phyloP scores from a whole-genome alignment of 23 tunicate species.

The Phallusia fumigata region DNA sequence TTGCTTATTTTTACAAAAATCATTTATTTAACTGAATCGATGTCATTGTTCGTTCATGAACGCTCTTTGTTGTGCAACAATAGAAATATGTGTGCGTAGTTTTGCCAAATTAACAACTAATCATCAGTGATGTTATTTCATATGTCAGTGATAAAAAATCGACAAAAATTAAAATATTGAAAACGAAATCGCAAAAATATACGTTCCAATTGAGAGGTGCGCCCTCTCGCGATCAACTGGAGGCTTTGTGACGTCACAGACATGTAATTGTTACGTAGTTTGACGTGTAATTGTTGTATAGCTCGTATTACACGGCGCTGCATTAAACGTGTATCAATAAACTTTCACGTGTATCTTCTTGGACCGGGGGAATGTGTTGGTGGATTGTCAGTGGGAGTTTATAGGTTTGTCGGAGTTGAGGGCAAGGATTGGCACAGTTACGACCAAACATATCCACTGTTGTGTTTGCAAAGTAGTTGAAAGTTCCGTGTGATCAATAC shows the following conservation, averaged over 20 bases:
- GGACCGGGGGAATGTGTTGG: background rate
- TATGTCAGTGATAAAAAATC: background rate
- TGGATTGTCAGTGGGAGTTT: no score
- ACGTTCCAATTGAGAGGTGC: background rate
- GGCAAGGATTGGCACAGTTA: no score
- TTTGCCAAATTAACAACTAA: background rate
- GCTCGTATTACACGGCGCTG: slow-evolving; percentile 5
- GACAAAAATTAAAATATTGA: background rate
- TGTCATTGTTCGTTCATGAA: background rate
- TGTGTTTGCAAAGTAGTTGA: no score
- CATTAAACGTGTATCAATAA: background rate
- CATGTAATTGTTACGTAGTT: slow-evolving; percentile 2
- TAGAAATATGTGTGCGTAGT: background rate
- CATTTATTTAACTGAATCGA: slow-evolving; percentile 9
- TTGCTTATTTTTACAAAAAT: slow-evolving; percentile 1
- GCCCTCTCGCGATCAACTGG: background rate
- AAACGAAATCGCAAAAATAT: background rate
- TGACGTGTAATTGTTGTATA: slow-evolving; percentile 12
- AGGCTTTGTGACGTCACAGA: background rate
- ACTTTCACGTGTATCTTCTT: background rate
- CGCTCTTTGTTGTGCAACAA: slow-evolving; percentile 7
- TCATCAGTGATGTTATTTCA: background rate
- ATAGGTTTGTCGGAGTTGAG: no score
- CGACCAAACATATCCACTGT: no score
- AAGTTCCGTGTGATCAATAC: no score